Base-by-base conservation (phyloP, 2,113 vertebrate genomes). In the Oplegnathus fasciatus region DNA sequence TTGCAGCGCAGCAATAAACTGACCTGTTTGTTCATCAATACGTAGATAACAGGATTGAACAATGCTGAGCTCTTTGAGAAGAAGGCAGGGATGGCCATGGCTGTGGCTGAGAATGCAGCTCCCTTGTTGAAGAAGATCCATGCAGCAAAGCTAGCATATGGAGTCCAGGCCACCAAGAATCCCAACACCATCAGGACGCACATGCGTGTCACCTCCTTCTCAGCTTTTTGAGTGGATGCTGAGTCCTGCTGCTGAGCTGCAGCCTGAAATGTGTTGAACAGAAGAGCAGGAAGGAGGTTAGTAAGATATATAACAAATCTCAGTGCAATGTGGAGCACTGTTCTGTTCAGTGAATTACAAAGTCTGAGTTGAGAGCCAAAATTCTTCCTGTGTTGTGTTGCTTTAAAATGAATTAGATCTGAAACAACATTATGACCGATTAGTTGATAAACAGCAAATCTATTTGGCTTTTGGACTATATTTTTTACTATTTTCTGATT, bases 51-150 rank as follows among this genome's bases (percentile, higher is more conserved):
- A 44, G 75, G 62, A 66, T 95, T 95, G 81, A 94, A 96, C 75
- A 97, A 75, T 9, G 95, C 95, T 28, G 96, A 97, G 88, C 94
- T 96, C 94, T 97, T 97, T 79, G 96, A 94, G 90, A 97, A 97
- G 93, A 96, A 96, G 80, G 96, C 89, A 82, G 96, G 96, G 69
- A 97, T 62, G 57, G 96, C 84, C 90, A 77, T 54, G 61, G 93
- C 94, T 84, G 94, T 80, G 62, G 96, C 93, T 0, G 89, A 67
- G 90, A 97, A 96, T 5, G 95, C 89, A 0, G 91, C 94, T 81
- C 96, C 96, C 85, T 92, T 96, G 91, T 97, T 97, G 70, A 96
- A 80, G 93, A 96, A 97, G 89, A 97, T 96, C 95, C 95, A 97
- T 3, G 32, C 62, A 44, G 75, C 75, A 55, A 66, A 54, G n/a